Conservation (phyloP, 2,113 vertebrate species). For the Lipophrys pholis region DNA sequence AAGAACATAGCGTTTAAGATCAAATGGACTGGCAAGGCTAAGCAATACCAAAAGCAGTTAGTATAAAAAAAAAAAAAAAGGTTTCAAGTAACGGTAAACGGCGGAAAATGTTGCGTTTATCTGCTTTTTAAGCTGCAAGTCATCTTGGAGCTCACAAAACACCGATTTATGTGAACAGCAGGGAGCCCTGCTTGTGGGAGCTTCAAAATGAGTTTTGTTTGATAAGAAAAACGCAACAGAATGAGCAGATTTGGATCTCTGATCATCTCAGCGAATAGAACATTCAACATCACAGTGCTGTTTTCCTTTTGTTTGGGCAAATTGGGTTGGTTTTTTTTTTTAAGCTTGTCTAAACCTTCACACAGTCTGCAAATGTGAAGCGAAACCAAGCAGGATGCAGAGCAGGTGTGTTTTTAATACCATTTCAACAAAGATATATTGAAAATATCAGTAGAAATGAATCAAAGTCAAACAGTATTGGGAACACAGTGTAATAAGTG, state of each 20-base stretch:
- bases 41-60: no score
- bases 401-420: background rate
- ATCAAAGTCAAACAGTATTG: background rate
- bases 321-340: background rate
- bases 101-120: background rate
- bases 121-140: background rate
- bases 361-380: no score
- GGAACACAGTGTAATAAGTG: background rate
- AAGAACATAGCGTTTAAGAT: no score
- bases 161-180: background rate
- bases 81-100: no score
- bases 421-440: background rate
- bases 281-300: background rate
- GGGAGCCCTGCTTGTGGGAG: background rate
- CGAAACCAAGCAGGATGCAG: background rate
- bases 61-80: no score
- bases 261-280: background rate
- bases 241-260: background rate
- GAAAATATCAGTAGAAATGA: background rate
- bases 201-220: background rate
- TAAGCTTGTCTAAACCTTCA: background rate
- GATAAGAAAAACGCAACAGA: background rate
- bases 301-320: background rate
- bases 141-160: background rate
- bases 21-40: no score